Base-by-base conservation (phyloP, 92 coral and sea anemone genomes). In the Nematostella vectensis region DNA sequence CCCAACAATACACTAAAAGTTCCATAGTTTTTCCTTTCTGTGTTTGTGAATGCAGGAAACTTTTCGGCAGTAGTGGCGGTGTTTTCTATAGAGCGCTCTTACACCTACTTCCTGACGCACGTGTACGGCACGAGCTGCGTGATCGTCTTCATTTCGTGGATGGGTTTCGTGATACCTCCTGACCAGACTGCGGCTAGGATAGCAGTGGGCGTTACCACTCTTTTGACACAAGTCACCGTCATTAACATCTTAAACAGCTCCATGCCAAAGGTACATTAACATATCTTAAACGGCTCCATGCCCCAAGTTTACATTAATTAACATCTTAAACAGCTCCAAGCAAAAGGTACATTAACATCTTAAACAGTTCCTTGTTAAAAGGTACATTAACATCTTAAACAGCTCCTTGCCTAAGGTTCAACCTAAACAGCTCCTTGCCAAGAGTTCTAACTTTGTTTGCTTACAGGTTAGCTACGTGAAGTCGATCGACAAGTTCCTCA, bases 131-230 rank as follows among this genome's bases (percentile, higher is more conserved):
- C 83, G 11, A 77, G 83, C 37, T 53, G 72, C 3, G 69, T 77
- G 62, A 73, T 81, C 48, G 88, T 81, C 33, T 66, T 65, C 20
- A 71, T 81, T 48, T 81, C 88, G 19, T 81, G 88, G 88, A 59
- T 81, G 60, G 83, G 79, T 16, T 81, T 81, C 27, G 68, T 81
- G 23, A 62, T 81, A 27, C 88, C 88, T 31, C 50, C 72, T 43
- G 72, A 71, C 8, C 88, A 81, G 59, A 73, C 88, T n/a, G 85
- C 88, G 29, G 88, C 88, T 29, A 82, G 88, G 15, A 65, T 81
- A 55, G 79, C 88, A 17, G 58, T 81, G 0, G 88, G 88, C 23
- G 76, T 81, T 22, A 81, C 88, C 9, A 71, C 83, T 19, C 55
- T 81, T 27, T 63, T 81, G 38, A 81, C 83, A 9, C 77, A 79